These are phyloP conservation scores for Apodemus sylvaticus DNA, from an alignment of 2,113 vertebrate genomes.

Conservation along the genomic window DNA sequence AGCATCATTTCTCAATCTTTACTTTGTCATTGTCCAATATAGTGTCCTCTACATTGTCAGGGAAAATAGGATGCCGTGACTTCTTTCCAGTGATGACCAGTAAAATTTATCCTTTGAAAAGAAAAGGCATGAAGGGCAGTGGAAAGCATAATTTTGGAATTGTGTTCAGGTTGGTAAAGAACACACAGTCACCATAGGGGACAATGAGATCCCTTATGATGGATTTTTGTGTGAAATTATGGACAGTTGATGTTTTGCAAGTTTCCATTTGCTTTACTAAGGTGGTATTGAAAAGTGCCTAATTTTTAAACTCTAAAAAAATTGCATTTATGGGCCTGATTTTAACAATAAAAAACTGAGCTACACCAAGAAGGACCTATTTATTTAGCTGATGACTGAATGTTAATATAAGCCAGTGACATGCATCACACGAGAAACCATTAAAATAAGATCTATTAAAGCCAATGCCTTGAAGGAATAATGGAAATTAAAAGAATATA, in stretches of 20 bases:
- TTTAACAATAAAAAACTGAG: slow-evolving; percentile 71
- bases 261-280: slow-evolving; percentile 19
- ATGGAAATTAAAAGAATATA: slow-evolving; percentile 82
- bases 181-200: neutral
- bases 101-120: slow-evolving; percentile 30
- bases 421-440: slow-evolving; percentile 81
- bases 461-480: slow-evolving; percentile 82
- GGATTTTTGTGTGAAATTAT: neutral
- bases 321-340: slow-evolving; percentile 20
- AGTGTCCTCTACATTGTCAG: neutral
- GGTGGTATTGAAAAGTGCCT: neutral
- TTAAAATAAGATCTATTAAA: slow-evolving; percentile 84
- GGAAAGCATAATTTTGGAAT: neutral
- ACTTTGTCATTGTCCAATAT: neutral
- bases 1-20: slow-evolving; percentile 10
- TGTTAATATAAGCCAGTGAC: slow-evolving; percentile 82
- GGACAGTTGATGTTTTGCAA: neutral
- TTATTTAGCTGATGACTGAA: slow-evolving; percentile 80
- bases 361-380: slow-evolving; percentile 64
- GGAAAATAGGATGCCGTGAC: neutral
- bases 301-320: slow-evolving; percentile 29
- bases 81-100: neutral
- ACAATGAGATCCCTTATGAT: neutral
- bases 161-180: neutral
- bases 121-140: neutral